Evolutionary conservation across 1,140 invertebrate genomes (phyloP).

Genomic region (Hylaeus anthracinus): DNA sequence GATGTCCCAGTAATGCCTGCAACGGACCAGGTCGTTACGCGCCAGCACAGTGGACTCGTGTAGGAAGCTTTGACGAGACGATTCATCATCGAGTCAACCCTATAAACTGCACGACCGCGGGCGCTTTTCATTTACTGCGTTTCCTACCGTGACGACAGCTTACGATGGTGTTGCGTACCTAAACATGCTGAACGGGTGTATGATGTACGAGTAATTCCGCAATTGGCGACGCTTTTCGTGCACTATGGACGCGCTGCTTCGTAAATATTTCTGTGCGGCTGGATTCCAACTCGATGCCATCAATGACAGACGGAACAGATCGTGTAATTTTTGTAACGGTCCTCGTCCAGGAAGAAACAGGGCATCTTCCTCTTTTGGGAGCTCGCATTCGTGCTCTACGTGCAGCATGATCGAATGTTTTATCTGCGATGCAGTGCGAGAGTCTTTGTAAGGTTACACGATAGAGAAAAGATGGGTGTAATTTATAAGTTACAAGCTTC

Average conservation of each 20-base stretch:
- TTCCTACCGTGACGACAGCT: too few relatives aligned
- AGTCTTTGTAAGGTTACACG: neutral
- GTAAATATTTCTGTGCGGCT: slow-evolving; percentile 67
- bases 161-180: slow-evolving; percentile 61
- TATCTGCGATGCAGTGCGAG: neutral
- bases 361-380: slow-evolving; percentile 56
- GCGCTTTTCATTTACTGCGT: too few relatives aligned
- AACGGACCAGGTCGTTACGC: neutral
- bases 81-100: slow-evolving; percentile 14
- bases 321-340: slow-evolving; percentile 34
- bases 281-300: slow-evolving; percentile 70
- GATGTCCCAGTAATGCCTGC: slow-evolving; percentile 66
- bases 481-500: neutral
- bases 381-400: slow-evolving; percentile 66
- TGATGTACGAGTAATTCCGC: slow-evolving; percentile 59
- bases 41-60: neutral
- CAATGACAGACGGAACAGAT: slow-evolving; percentile 50
- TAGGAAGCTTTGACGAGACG: neutral
- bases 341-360: slow-evolving; percentile 60
- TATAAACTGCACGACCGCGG: neutral
- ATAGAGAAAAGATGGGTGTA: neutral
- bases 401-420: slow-evolving; percentile 51
- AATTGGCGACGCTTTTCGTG: slow-evolving; percentile 72
- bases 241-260: slow-evolving; percentile 70
- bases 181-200: slow-evolving; percentile 78